Conservation (phyloP, 2,888 invertebrate species). For the Ectobius pallidus region DNA sequence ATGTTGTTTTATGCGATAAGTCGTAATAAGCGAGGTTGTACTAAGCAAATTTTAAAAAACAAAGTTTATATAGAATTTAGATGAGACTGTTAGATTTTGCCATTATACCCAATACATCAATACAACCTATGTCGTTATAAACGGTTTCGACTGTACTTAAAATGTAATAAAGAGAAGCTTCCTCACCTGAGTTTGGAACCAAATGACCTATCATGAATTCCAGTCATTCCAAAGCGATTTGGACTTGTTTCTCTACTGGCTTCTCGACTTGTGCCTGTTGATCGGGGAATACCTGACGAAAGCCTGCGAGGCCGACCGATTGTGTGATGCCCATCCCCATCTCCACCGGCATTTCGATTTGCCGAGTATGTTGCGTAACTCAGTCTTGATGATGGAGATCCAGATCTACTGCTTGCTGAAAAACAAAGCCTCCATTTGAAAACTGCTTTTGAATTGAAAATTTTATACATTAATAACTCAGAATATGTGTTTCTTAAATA, state of each 20-base stretch:
- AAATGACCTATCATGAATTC: slow-evolving; percentile 42
- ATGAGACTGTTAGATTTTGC: too few relatives aligned
- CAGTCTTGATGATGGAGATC: slow-evolving; percentile 88
- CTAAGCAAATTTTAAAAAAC: too few relatives aligned
- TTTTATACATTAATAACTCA: too few relatives aligned
- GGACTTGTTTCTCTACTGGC: slow-evolving; percentile 57
- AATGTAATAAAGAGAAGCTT: too few relatives aligned
- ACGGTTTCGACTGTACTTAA: too few relatives aligned
- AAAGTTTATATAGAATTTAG: too few relatives aligned
- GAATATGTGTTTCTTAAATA: too few relatives aligned
- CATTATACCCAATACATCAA: too few relatives aligned
- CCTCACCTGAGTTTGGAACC: slow-evolving; percentile 49
- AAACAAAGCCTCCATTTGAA: slow-evolving; percentile 37
- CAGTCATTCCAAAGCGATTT: slow-evolving; percentile 48
- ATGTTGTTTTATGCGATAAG: too few relatives aligned
- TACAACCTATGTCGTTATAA: too few relatives aligned
- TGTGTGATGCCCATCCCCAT: slow-evolving; percentile 52
- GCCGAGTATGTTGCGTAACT: slow-evolving; percentile 69
- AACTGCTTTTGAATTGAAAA: too few relatives aligned
- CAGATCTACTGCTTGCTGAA: slow-evolving; percentile 89
- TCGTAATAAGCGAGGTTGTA: too few relatives aligned
- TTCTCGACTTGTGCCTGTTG: slow-evolving; percentile 45
- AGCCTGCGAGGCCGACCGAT: slow-evolving; percentile 41
- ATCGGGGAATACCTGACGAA: slow-evolving; percentile 44
- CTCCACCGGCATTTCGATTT: slow-evolving; percentile 52